Conservation (phyloP, 30 jellyfish, hydroid and myxozoan species). For the Hydractinia echinata region DNA sequence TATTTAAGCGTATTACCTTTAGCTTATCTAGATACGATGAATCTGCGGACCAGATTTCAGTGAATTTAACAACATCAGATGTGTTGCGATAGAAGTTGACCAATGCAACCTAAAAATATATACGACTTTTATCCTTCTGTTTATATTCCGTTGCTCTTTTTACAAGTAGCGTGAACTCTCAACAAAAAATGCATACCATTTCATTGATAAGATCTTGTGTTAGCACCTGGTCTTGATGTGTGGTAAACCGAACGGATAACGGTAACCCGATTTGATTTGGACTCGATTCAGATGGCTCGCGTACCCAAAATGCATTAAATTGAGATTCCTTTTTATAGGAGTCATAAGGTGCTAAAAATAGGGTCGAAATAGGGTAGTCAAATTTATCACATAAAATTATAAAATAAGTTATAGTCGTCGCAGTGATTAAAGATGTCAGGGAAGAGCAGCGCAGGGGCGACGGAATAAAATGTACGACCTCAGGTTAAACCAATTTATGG, state of each 20-base stretch:
- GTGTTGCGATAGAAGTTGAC: constrained; percentile 73
- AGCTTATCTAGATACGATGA: constrained; percentile 84
- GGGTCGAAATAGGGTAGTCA: background rate
- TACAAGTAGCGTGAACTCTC: background rate
- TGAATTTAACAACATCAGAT: constrained; percentile 62
- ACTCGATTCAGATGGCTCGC: constrained; percentile 49
- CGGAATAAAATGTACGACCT: too few species aligned
- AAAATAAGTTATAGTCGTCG: background rate
- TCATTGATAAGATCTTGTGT: constrained; percentile 86
- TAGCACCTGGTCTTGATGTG: constrained; percentile 85
- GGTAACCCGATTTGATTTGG: constrained; percentile 68
- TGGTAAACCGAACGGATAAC: constrained; percentile 67
- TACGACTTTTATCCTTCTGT: background rate
- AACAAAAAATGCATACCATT: constrained; percentile 50
- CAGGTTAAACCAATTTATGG: too few species aligned
- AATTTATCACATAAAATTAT: background rate
- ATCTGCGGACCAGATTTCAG: constrained; percentile 91
- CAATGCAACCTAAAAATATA: constrained; percentile 60
- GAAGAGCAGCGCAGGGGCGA: too few species aligned
- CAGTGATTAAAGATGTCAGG: too few species aligned
- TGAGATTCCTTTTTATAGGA: constrained; percentile 90
- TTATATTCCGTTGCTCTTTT: background rate
- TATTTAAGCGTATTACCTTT: constrained; percentile 42
- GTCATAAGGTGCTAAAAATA: constrained; percentile 81
- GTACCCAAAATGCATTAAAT: constrained; percentile 91